phyloP scores from a whole-genome alignment of 2,113 vertebrate genomes.

The Platichthys flesus region DNA sequence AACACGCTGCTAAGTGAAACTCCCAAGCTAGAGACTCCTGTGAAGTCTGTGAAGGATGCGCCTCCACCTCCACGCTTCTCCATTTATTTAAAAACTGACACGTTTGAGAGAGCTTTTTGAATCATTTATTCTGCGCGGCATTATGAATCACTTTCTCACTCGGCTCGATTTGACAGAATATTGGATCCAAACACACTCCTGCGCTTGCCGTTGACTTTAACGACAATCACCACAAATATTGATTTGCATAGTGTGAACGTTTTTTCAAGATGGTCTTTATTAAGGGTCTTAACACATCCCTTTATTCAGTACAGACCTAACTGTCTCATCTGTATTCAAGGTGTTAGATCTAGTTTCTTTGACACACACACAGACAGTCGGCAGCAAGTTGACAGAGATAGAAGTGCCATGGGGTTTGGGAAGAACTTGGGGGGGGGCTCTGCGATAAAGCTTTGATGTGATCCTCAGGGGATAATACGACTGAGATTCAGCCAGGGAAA shows the following conservation, averaged over 20 bases:
- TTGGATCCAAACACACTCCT: constrained; percentile 47
- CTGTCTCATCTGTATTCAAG: constrained; percentile 28
- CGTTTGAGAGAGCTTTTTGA: constrained; percentile 51
- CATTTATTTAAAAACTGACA: constrained; percentile 58
- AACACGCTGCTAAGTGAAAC: constrained; percentile 38
- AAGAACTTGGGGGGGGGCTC: constrained; percentile 17
- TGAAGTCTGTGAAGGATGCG: constrained; percentile 54
- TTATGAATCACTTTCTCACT: constrained; percentile 54
- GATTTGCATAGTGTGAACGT: constrained; percentile 42
- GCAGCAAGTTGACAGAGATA: constrained; percentile 43
- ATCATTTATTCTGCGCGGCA: constrained; percentile 50
- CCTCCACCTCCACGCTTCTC: constrained; percentile 29
- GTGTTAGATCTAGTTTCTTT: constrained; percentile 30
- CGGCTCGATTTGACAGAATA: constrained; percentile 55
- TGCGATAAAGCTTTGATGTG: constrained; percentile 42
- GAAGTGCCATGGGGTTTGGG: constrained; percentile 21
- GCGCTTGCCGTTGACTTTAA: constrained; percentile 20
- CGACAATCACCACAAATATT: constrained; percentile 42
- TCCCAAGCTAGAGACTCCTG: constrained; percentile 40
- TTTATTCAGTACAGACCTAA: constrained; percentile 30
- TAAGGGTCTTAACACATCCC: background rate
- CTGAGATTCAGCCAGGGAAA: constrained; percentile 36
- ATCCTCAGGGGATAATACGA: constrained; percentile 53
- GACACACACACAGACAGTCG: constrained; percentile 11
- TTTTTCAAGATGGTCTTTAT: constrained; percentile 35